These are phyloP conservation scores for Branchinecta sandiegonensis DNA, from an alignment of 2,888 invertebrate species.

Conservation along the genomic window DNA sequence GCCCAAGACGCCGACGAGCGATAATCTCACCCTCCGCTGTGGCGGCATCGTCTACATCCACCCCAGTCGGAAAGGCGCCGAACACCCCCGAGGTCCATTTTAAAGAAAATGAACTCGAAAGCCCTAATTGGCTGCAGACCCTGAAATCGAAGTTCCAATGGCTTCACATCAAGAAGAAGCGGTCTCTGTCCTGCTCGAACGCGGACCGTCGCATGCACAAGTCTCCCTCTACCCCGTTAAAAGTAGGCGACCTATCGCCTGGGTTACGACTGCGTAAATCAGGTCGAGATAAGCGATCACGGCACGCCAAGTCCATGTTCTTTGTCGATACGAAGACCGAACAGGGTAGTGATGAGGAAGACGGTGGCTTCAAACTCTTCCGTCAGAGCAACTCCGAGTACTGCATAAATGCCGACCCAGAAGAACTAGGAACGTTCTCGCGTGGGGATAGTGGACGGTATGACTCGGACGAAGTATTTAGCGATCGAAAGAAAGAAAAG, in stretches of 20 bases:
- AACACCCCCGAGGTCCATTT: too few relatives aligned
- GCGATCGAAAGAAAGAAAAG: not conserved
- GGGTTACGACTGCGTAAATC: not conserved
- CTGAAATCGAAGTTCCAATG: not conserved
- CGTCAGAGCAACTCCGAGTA: not conserved
- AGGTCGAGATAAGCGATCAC: not conserved
- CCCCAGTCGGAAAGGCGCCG: too few relatives aligned
- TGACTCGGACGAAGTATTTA: conserved; percentile 7
- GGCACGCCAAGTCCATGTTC: conserved; percentile 1
- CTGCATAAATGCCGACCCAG: not conserved
- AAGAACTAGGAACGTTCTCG: conserved; percentile 5
- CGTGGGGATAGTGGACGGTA: conserved; percentile 12
- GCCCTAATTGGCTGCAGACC: conserved; percentile 2
- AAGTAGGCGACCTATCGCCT: not conserved
- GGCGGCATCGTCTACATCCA: too few relatives aligned
- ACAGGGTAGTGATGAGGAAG: not conserved
- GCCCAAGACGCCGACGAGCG: too few relatives aligned
- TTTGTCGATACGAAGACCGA: conserved; percentile 12
- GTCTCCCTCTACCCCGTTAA: not conserved
- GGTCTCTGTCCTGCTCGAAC: conserved; percentile 1
- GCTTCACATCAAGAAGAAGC: not conserved
- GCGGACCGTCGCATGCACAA: conserved; percentile 1
- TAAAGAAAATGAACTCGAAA: not conserved
- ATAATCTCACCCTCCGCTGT: too few relatives aligned
- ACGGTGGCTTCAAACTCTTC: conserved; percentile 12